Conservation (phyloP, 2,888 invertebrate species). For the Tortrix viridana region DNA sequence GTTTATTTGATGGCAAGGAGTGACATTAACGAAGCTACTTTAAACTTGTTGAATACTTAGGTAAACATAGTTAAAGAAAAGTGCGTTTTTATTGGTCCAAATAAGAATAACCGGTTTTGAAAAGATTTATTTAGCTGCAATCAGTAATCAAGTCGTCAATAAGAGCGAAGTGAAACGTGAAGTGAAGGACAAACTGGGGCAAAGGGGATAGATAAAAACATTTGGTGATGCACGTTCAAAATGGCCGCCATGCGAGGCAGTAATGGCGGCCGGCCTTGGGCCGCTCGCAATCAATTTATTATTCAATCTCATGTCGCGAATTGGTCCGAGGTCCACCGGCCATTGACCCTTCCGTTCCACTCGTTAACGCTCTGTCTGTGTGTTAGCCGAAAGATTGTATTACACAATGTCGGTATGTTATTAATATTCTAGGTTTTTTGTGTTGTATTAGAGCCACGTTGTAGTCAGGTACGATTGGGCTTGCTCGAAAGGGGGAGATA, state of each 20-base stretch:
- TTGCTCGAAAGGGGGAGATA: too few species aligned
- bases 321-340: slow-evolving; percentile 80
- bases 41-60: not conserved
- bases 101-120: not conserved
- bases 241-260: slow-evolving; percentile 70
- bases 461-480: too few species aligned
- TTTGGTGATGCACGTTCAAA: slow-evolving; percentile 63
- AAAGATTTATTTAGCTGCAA: not conserved
- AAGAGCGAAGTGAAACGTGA: not conserved
- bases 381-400: slow-evolving; percentile 49
- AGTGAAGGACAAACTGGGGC: slow-evolving; percentile 50
- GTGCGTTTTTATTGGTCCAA: not conserved
- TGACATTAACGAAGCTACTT: not conserved
- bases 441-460: too few species aligned
- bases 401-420: slow-evolving; percentile 41
- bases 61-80: not conserved
- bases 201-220: slow-evolving; percentile 54
- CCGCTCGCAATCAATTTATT: slow-evolving; percentile 81
- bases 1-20: not conserved
- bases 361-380: slow-evolving; percentile 51
- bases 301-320: slow-evolving; percentile 84
- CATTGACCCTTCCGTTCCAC: slow-evolving; percentile 70
- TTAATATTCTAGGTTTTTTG: slow-evolving; percentile 11
- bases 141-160: not conserved
- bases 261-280: slow-evolving; percentile 80